Base-by-base conservation (phyloP, 2,888 invertebrate genomes). In the Conistra vaccinii region DNA sequence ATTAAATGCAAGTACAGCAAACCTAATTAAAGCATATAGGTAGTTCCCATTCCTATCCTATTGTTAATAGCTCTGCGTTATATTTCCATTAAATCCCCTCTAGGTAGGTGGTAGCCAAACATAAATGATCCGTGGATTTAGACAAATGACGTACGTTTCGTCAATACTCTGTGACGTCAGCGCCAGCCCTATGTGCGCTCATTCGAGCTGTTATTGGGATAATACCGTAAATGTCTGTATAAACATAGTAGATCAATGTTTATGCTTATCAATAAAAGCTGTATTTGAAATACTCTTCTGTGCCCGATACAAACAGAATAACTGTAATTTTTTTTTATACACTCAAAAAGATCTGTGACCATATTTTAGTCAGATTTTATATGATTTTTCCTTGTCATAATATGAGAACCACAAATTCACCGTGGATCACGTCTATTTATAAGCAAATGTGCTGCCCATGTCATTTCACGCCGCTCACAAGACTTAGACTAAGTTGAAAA, bases 81-180 rank as follows among this genome's bases (percentile, higher is more conserved):
- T 45, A 35, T n/a, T 55, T 29, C 3, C 35, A 75, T 29, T 2
- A n/a, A 48, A 29, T 20, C 2, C 29, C 42, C n/a, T n/a, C n/a
- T 32, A 42, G 5, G 20, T 42, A 70, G 32, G 71, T 42, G n/a
- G 12, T 39, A 53, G 20, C 32, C 26, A 45, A 57, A 57, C 12
- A 17, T 57, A 23, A 32, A 35, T 39, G n/a, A 69, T 62, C 20
- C 42, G 23, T 62, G 1, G 45, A 35, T 39, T 53, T 23, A 65
- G 14, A 61, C 51, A 51, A 35, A 26, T 48, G 45, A 35, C 51
- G 77, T n/a, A 48, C 20, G n/a, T 26, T 60, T 35, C 14, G 23
- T 29, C 57, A 53, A 39, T 65, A n/a, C 58, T n/a, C 20, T 42
- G 1, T 45, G 58, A 70, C 71, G 71, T 60, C 71, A 53, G 62